Conservation (phyloP, 2,113 vertebrate genomes). For the Phalacrocorax aristotelis region DNA sequence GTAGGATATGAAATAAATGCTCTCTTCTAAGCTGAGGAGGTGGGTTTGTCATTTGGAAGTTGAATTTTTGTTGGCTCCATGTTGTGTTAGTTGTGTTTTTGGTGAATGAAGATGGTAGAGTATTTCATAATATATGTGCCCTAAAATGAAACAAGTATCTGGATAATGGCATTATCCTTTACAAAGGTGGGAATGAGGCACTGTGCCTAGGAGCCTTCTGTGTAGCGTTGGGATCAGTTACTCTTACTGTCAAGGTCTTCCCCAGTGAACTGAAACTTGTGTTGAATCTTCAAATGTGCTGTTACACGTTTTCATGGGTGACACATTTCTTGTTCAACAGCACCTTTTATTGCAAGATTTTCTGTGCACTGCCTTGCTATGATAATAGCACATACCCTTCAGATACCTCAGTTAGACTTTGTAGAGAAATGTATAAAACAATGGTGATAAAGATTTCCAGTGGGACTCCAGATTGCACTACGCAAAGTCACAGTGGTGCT, state of each 20-base stretch:
- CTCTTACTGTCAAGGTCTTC: background rate
- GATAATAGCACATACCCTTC: background rate
- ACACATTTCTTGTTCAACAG: background rate
- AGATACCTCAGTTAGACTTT: background rate
- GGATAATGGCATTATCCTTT: background rate
- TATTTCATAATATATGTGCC: background rate
- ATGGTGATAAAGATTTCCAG: background rate
- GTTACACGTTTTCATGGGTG: background rate
- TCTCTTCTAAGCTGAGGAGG: background rate
- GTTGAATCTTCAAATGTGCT: background rate
- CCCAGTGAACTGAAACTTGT: background rate
- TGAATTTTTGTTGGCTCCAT: background rate
- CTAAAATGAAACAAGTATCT: background rate
- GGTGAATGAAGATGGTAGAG: background rate
- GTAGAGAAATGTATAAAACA: background rate
- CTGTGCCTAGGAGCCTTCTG: background rate
- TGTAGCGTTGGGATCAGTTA: background rate
- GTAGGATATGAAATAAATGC: background rate
- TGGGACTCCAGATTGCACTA: background rate
- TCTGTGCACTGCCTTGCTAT: background rate
- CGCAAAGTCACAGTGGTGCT: background rate
- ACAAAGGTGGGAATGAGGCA: background rate
- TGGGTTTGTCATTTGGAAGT: background rate
- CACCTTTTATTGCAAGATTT: background rate
- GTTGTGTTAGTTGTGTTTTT: background rate